phyloP scores from a whole-genome alignment of 1,140 invertebrate species.

The Dinoponera quadriceps region DNA sequence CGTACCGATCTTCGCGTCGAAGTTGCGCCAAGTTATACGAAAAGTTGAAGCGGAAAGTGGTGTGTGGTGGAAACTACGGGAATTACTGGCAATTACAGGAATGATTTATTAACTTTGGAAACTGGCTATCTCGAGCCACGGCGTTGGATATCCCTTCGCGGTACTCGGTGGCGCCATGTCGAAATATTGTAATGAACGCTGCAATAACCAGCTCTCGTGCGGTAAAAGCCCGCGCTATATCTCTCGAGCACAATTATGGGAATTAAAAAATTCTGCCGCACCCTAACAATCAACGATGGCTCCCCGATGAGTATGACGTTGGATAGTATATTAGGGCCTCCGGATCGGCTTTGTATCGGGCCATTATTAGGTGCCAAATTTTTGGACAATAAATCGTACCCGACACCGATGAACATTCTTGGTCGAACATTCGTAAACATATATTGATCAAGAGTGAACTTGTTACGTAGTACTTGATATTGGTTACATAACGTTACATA shows the following conservation, averaged over 20 bases:
- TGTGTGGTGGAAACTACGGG: conserved; percentile 57
- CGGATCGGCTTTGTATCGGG: neutral
- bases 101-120: conserved; percentile 72
- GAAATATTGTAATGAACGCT: conserved; percentile 65
- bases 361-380: neutral
- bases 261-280: conserved; percentile 46
- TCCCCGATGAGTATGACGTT: conserved; percentile 37
- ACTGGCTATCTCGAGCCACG: conserved; percentile 61
- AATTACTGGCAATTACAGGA: conserved; percentile 72
- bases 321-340: neutral
- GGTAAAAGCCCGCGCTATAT: conserved; percentile 18
- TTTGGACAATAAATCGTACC: too few species aligned
- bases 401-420: too few species aligned
- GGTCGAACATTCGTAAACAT: too few species aligned
- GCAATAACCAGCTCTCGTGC: conserved; percentile 54
- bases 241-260: conserved; percentile 44
- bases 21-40: conserved; percentile 70
- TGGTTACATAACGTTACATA: too few species aligned
- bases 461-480: too few species aligned
- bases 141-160: conserved; percentile 11
- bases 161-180: conserved; percentile 46
- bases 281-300: conserved; percentile 38
- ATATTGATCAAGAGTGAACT: too few species aligned
- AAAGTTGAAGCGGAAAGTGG: conserved; percentile 66
- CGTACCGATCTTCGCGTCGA: conserved; percentile 57